These are phyloP conservation scores for Xenus cinereus DNA, from an alignment of 2,113 vertebrate species.

Conservation along the genomic window DNA sequence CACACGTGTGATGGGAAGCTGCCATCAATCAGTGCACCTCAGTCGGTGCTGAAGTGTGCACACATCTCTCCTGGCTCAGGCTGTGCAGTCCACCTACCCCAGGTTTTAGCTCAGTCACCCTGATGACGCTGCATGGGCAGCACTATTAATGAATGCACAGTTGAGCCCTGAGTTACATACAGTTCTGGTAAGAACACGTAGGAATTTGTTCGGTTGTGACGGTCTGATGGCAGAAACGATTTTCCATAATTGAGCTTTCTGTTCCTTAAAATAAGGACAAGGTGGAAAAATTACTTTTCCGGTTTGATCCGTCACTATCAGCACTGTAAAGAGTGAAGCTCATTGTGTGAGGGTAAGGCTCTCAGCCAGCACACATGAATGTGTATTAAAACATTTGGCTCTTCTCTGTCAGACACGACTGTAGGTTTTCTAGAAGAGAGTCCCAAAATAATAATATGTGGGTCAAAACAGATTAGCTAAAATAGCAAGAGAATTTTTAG, in stretches of 20 bases:
- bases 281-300: not conserved
- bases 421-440: not conserved
- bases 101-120: not conserved
- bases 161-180: not conserved
- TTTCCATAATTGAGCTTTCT: not conserved
- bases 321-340: not conserved
- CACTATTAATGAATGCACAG: not conserved
- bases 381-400: not conserved
- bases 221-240: not conserved
- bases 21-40: not conserved
- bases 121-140: not conserved
- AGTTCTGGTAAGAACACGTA: not conserved
- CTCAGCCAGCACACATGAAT: not conserved
- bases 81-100: not conserved
- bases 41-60: not conserved
- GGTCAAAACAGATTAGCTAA: constrained; percentile 3
- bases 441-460: not conserved
- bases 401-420: not conserved
- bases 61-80: not conserved
- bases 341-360: not conserved
- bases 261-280: not conserved
- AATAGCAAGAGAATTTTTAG: constrained; percentile 8
- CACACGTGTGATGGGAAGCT: not conserved
- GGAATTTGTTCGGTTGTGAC: not conserved
- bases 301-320: not conserved